Conservation (phyloP, 2,113 vertebrate genomes). For the Cinclus cinclus region DNA sequence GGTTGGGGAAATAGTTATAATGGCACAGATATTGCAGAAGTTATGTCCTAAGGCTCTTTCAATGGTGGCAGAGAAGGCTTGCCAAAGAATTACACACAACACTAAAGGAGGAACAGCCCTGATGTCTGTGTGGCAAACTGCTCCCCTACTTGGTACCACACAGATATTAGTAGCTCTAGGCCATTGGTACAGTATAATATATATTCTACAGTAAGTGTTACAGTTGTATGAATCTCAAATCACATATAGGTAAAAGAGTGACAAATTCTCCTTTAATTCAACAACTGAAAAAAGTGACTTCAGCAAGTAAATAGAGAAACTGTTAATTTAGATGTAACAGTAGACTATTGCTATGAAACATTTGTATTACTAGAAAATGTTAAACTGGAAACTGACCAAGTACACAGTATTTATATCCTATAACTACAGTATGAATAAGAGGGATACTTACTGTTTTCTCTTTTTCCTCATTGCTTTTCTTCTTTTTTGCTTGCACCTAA, state of each 20-base stretch:
- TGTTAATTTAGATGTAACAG: background rate
- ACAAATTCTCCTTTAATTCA: background rate
- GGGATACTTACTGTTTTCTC: slow-evolving; percentile 82
- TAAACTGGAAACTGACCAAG: background rate
- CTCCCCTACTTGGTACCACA: background rate
- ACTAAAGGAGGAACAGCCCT: background rate
- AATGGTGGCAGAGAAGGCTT: background rate
- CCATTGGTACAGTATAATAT: background rate
- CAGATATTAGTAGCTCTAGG: background rate
- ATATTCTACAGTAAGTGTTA: background rate
- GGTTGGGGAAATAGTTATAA: background rate
- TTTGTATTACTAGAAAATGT: background rate
- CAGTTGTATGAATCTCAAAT: background rate
- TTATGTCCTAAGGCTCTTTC: background rate
- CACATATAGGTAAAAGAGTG: background rate
- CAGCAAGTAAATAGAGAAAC: background rate
- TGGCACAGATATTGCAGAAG: background rate
- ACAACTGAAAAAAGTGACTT: background rate
- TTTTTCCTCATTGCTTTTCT: slow-evolving; percentile 87
- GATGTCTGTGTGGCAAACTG: background rate
- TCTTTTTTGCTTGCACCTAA: slow-evolving; percentile 88
- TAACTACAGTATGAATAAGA: background rate
- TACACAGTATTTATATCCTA: background rate
- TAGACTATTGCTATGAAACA: background rate
- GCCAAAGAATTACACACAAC: background rate